Conservation (phyloP, 2,888 invertebrate species). For the Romanomermis culicivorax region DNA sequence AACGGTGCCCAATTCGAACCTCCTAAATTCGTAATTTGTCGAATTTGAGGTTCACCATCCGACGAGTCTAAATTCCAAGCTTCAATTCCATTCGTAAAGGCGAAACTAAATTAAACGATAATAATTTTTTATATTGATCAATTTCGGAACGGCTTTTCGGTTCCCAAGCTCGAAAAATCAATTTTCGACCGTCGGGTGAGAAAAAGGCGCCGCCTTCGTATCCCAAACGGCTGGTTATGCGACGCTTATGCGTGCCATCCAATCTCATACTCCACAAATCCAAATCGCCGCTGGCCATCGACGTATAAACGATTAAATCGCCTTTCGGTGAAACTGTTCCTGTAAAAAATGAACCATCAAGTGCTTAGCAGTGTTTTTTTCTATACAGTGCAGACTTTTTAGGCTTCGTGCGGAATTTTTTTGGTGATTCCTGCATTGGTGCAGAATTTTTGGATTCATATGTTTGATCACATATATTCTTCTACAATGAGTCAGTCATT, state of each 20-base stretch:
- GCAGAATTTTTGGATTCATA: no score
- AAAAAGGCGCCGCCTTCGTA: conserved; percentile 26
- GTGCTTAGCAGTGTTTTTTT: no score
- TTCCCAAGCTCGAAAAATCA: conserved; percentile 22
- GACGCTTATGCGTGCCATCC: conserved; percentile 18
- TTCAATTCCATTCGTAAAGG: conserved; percentile 23
- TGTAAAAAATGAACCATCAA: conserved; percentile 15
- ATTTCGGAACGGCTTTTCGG: conserved; percentile 18
- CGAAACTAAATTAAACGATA: conserved; percentile 18
- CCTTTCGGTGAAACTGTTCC: conserved; percentile 19
- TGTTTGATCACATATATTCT: no score
- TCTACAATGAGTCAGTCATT: no score
- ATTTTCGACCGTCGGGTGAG: conserved; percentile 20
- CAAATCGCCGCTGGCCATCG: conserved; percentile 19
- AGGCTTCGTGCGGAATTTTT: no score
- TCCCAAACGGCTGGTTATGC: conserved; percentile 18
- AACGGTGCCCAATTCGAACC: conserved; percentile 25
- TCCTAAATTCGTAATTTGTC: conserved; percentile 20
- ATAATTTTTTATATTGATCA: conserved; percentile 16
- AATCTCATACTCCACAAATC: conserved; percentile 21
- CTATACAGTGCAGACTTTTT: no score
- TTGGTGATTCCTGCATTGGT: no score
- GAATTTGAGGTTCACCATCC: conserved; percentile 17
- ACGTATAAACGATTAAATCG: conserved; percentile 20
- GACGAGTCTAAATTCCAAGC: no score